These are phyloP conservation scores for Drosophila mauritiana DNA, from an alignment of 1,140 invertebrate species.

Conservation along the genomic window DNA sequence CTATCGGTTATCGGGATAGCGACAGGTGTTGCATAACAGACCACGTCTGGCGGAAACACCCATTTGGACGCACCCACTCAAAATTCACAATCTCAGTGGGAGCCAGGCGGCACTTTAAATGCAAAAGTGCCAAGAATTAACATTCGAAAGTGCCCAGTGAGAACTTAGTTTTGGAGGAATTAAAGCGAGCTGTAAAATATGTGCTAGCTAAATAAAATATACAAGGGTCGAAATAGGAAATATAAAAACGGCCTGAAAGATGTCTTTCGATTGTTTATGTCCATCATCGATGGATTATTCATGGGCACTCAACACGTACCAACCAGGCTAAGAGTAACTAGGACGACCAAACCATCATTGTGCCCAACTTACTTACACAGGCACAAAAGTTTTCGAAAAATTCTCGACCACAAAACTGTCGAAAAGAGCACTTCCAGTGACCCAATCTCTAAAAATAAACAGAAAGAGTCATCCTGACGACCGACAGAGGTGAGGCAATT, in stretches of 20 bases:
- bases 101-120: no score
- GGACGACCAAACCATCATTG: conserved; percentile 24
- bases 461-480: conserved; percentile 54
- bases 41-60: conserved; percentile 5
- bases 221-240: not conserved
- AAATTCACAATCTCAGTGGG: conserved; percentile 18
- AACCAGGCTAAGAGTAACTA: conserved; percentile 13
- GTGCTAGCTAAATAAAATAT: not conserved
- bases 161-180: no score
- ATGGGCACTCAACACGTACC: conserved; percentile 6
- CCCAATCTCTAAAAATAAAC: conserved; percentile 59
- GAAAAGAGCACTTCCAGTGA: conserved; percentile 49
- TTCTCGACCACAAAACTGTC: conserved; percentile 41
- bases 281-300: conserved; percentile 32
- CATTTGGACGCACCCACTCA: conserved; percentile 19
- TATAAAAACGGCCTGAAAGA: not conserved
- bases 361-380: conserved; percentile 3
- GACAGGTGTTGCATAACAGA: conserved; percentile 49
- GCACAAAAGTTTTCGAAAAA: conserved; percentile 48
- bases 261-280: conserved; percentile 4
- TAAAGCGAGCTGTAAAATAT: no score
- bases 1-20: conserved; percentile 53
- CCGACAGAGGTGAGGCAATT: conserved; percentile 30
- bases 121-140: not conserved
- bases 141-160: no score